Base-by-base conservation (phyloP, 2,797 vertebrate genomes). In the Chaenodraco wilsoni region DNA sequence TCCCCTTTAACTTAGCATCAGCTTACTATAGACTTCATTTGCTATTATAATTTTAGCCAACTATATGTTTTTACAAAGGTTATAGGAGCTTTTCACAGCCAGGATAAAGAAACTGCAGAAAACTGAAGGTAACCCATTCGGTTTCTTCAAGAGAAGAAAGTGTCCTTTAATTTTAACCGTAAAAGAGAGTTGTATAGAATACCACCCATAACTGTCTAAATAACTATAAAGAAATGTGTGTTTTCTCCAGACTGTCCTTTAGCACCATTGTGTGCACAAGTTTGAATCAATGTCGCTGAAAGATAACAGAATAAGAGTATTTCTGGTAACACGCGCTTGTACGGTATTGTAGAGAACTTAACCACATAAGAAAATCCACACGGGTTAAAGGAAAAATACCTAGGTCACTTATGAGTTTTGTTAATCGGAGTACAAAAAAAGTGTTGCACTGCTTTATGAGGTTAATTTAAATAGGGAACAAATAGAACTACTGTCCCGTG, bases 351-450 rank as follows among this genome's bases (percentile, higher is more conserved):
- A 9, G 7, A 68, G 37, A 55, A 16, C 15, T 57, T 46, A 48
- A 60, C 50, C 43, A 45, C n/a, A 15, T 0, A 51, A 21, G 14
- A 11, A 57, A 4, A 82, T 50, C 40, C 7, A 23, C 45, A 59
- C 3, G 43, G 3, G 23, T 65, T 65, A 51, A 2, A 52, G 23
- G 23, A 65, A 13, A 60, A 56, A 59, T 5, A 17, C 33, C 8
- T 13, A 8, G 50, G 68, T 45, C 21, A 67, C 11, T 9, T 69
- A 45, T 58, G 15, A 60, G 21, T 72, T 63, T 66, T 54, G 31
- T 27, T 27, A 56, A 15, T 16, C 6, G 41, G 31, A 21, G 15
- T 15, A 23, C 9, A 62, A 56, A 62, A 56, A 19, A 40, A 50
- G n/a, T 5, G 31, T 10, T 31, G 7, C 43, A 48, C 7, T 51